Evolutionary conservation across 2,888 invertebrate species (phyloP), one percentile per base, ranked within the genome.

Genomic region (Dasypolia templi): DNA sequence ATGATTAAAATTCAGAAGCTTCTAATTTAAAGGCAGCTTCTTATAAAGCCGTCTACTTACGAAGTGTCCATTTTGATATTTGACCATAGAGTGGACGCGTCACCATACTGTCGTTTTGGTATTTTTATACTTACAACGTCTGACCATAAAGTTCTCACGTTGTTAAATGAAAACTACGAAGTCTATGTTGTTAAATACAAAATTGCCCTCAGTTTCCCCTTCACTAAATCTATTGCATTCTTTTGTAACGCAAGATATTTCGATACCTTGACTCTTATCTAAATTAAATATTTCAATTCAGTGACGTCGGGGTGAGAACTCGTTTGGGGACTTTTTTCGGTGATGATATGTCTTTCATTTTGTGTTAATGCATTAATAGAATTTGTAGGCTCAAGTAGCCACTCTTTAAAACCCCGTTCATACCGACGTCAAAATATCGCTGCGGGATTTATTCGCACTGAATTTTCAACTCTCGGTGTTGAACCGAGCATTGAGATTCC

Each of bases 141-240:
- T 44, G 22, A 49, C 26, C 26, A 22, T 42, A 77, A 19, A 42
- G 11, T n/a, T 44, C 14, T 70, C n/a, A 39, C 26, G 29, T 32
- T 49, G 14, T n/a, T 22, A n/a, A n/a, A n/a, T n/a, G n/a, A n/a
- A n/a, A n/a, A n/a, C n/a, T n/a, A n/a, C n/a, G n/a, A n/a, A n/a
- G n/a, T 39, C 9, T 9, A 39, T 9, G 39, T 39, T 39, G 39
- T 39, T 5, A 9, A 9, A 39, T 39, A 39, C 39, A 39, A 39
- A 39, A 1, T 0, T 39, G 64, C n/a, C 35, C 71, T 58, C 26
- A 39, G 53, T 76, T 70, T 81, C 82, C 78, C 82, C 62, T 78
- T 86, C 86, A 86, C 82, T 75, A 58, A 72, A 72, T 84, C 73
- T 76, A 65, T 81, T 69, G 39, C 69, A 35, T 55, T 64, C 19